Evolutionary conservation across 2,113 vertebrate species (phyloP), one percentile per base, ranked within the genome.

Genomic region (Proteles cristata): DNA sequence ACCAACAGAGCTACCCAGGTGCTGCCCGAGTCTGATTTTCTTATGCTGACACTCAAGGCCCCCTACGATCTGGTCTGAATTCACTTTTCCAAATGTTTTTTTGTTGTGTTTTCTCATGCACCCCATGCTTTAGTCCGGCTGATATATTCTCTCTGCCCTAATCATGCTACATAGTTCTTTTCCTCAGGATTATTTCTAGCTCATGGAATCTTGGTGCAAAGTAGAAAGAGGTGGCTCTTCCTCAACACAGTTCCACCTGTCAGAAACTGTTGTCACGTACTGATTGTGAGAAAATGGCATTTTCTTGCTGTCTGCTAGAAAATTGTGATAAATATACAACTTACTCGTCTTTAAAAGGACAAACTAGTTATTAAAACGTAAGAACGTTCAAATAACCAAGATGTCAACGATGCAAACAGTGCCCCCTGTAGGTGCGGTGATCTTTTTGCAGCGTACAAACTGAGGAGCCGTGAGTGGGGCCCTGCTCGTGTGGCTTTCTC

Each of bases 251-350:
- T 94, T 83, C 58, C 12, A 48, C 48, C 50, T 80, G n/a, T 92
- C 58, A 89, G 25, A 86, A 89, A 76, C 33, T 69, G 19, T 88
- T 88, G 1, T n/a, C 76, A 63, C 48, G 4, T 85, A 50, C 28
- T 77, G 48, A 88, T 61, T 73, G 17, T 85, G 92, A 45, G 45
- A 83, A 88, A 88, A 61, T 93, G 35, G 11, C 14, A 63, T 81
- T 96, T 71, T 92, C 53, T 14, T 86, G 48, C 4, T 28, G 89
- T 86, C 43, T 94, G 66, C 28, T 96, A 83, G 81, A 94, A 90
- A 11, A 58, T 43, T 89, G n/a, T 92, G 92, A 83, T 45, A 77
- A 89, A 63, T 68, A 66, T 66, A 45, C 55, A 90, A 88, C 53
- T 90, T 14, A 33, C 5, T 9, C 26, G 63, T 63, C 31, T 77